These are phyloP conservation scores for Sebastes glaucus DNA, from an alignment of 2,797 vertebrate genomes.

Conservation along the genomic window DNA sequence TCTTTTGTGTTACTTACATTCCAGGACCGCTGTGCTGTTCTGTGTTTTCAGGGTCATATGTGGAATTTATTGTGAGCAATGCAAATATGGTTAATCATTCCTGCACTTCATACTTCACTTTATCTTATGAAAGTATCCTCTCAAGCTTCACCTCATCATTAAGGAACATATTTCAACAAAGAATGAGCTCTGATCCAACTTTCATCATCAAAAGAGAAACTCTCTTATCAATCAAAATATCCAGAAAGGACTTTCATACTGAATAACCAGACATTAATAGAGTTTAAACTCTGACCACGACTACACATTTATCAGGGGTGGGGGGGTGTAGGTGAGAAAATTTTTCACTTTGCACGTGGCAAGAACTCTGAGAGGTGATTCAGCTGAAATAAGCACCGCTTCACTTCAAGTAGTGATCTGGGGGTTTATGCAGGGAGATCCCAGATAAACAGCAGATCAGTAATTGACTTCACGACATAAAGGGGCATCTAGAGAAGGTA, in stretches of 20 bases:
- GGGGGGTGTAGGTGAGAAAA: neutral
- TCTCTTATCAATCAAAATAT: slow-evolving; percentile 25
- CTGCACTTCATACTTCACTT: neutral
- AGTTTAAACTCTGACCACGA: slow-evolving; percentile 37
- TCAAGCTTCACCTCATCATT: neutral
- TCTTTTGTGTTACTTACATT: slow-evolving; percentile 4
- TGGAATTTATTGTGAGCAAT: neutral
- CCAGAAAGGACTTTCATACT: neutral
- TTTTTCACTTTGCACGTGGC: slow-evolving; percentile 29
- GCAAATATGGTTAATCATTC: neutral
- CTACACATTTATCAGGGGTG: slow-evolving; percentile 21
- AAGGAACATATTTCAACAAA: neutral
- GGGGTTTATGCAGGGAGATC: neutral
- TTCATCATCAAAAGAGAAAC: slow-evolving; percentile 12
- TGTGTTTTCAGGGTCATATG: neutral
- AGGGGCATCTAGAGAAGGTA: neutral
- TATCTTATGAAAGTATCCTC: neutral
- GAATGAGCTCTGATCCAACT: neutral
- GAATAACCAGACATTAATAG: slow-evolving; percentile 20
- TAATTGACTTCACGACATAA: slow-evolving; percentile 8
- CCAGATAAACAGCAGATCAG: slow-evolving; percentile 7
- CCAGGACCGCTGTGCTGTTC: neutral
- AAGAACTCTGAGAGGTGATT: slow-evolving; percentile 21
- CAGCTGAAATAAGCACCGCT: slow-evolving; percentile 19
- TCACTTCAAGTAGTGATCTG: neutral